These are phyloP conservation scores for Conistra vaccinii DNA, from an alignment of 2,888 invertebrate species.

Conservation along the genomic window DNA sequence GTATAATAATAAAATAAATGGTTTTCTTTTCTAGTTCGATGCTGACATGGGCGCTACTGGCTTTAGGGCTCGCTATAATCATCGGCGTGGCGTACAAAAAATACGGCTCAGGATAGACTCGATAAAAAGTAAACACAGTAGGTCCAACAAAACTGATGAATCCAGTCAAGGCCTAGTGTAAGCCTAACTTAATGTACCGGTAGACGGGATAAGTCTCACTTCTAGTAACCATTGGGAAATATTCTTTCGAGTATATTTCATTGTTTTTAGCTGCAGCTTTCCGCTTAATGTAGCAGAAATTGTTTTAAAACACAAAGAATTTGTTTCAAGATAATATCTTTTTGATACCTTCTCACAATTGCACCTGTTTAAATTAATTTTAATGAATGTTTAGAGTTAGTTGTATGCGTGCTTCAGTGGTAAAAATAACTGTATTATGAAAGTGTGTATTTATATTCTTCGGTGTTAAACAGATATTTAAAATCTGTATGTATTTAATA, in stretches of 20 bases:
- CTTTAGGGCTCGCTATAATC: conserved; percentile 77
- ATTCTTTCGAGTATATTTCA: conserved; percentile 22
- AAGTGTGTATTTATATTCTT: conserved; percentile 2
- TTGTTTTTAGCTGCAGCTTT: conserved; percentile 5
- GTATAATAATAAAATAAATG: too few species aligned
- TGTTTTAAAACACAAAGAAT: not conserved
- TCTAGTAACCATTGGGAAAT: conserved; percentile 29
- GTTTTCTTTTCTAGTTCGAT: conserved; percentile 68
- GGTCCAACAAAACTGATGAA: conserved; percentile 60
- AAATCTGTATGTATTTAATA: conserved; percentile 26
- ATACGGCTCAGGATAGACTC: conserved; percentile 62
- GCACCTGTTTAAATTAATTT: not conserved
- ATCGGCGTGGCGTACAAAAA: conserved; percentile 78
- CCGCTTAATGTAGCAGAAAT: conserved; percentile 8
- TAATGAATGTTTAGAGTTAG: conserved; percentile 2
- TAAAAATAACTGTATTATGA: conserved; percentile 30
- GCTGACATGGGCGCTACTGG: conserved; percentile 79
- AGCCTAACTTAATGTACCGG: conserved; percentile 52
- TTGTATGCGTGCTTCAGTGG: conserved; percentile 29
- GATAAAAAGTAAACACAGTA: conserved; percentile 21
- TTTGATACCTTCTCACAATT: conserved; percentile 3
- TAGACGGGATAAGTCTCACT: conserved; percentile 5
- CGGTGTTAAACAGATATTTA: conserved; percentile 20
- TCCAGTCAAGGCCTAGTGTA: conserved; percentile 60
- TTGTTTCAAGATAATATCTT: not conserved